Evolutionary conservation across 2,888 invertebrate species (phyloP).

Genomic region (Eugnorisma glareosa): DNA sequence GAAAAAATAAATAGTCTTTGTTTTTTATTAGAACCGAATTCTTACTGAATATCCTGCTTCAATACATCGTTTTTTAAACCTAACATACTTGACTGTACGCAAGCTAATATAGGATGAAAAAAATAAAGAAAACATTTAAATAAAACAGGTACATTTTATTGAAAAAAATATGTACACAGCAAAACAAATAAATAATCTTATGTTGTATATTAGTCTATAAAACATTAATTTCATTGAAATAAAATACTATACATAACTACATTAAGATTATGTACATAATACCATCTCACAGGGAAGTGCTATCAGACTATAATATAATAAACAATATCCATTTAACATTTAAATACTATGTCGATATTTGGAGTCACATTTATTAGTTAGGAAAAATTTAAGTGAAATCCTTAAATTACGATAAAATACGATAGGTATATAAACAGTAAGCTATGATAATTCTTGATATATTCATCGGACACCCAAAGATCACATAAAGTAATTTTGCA

Average conservation of each 20-base stretch:
- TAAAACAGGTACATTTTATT: conserved; percentile 91
- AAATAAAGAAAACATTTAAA: conserved; percentile 70
- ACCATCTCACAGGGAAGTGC: conserved; percentile 86
- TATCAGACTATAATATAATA: conserved; percentile 85
- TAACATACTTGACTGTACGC: neutral
- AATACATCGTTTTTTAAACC: neutral
- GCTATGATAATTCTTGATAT: conserved; percentile 85
- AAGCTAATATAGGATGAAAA: neutral
- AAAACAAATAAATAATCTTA: conserved; percentile 91
- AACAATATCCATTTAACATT: conserved; percentile 89
- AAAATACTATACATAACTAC: conserved; percentile 90
- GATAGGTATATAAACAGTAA: conserved; percentile 85
- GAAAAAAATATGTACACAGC: conserved; percentile 91
- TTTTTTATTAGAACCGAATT: neutral
- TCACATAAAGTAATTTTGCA: conserved; percentile 84
- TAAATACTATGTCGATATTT: conserved; percentile 88
- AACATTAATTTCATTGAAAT: conserved; percentile 91
- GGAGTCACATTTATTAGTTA: conserved; percentile 85
- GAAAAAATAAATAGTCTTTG: neutral
- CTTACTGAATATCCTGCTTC: neutral
- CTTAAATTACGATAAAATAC: conserved; percentile 84
- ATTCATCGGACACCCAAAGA: conserved; percentile 84
- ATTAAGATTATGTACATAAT: conserved; percentile 90
- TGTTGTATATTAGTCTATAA: conserved; percentile 91
- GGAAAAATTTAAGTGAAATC: conserved; percentile 83